These are phyloP conservation scores for Mesorhabditis belari DNA, from an alignment of 2,888 invertebrate genomes.

Conservation along the genomic window DNA sequence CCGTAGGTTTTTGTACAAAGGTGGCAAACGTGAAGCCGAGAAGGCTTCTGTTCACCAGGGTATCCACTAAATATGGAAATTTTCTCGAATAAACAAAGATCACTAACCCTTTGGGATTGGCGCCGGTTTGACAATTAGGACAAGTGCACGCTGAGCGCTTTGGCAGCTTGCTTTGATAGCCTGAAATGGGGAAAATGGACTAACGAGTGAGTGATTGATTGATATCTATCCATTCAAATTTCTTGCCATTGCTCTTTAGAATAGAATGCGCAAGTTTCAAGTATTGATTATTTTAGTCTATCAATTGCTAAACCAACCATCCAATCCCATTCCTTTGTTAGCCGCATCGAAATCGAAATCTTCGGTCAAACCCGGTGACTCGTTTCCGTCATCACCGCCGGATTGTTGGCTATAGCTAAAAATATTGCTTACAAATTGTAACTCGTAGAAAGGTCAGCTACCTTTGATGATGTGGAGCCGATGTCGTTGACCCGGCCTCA, in stretches of 20 bases:
- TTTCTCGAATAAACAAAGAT: too few species aligned
- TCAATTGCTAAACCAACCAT: too few species aligned
- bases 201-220: too few species aligned
- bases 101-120: slow-evolving; percentile 20
- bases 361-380: too few species aligned
- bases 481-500: slow-evolving; percentile 17
- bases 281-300: too few species aligned
- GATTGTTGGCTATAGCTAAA: too few species aligned
- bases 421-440: neutral
- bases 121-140: slow-evolving; percentile 70
- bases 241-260: too few species aligned
- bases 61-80: slow-evolving; percentile 17
- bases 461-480: slow-evolving; percentile 1
- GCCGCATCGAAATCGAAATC: neutral
- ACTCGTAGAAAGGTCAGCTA: too few species aligned
- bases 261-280: too few species aligned
- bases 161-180: slow-evolving; percentile 24
- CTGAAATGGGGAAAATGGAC: too few species aligned
- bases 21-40: slow-evolving; percentile 48
- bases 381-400: too few species aligned
- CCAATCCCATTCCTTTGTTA: neutral
- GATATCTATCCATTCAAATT: too few species aligned
- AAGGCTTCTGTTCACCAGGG: slow-evolving; percentile 28
- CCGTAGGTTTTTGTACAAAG: slow-evolving; percentile 48
- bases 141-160: slow-evolving; percentile 87